These are phyloP conservation scores for Stenichneumon culpator DNA, from an alignment of 2,888 invertebrate genomes.

Conservation along the genomic window DNA sequence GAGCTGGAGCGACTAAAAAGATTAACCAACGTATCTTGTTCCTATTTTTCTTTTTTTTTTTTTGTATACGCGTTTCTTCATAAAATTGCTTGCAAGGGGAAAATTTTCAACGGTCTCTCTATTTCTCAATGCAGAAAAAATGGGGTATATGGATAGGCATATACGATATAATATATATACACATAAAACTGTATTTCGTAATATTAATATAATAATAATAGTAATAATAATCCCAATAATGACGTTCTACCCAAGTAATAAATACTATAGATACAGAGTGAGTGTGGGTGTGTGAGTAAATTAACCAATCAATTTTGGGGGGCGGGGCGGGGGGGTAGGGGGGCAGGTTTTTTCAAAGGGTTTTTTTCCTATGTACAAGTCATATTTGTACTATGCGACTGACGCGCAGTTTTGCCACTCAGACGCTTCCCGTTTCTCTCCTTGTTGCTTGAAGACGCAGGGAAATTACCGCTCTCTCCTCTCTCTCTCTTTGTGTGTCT, in stretches of 20 bases:
- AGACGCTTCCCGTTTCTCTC: conserved; percentile 78
- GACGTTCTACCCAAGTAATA: conserved; percentile 85
- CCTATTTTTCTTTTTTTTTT: neutral
- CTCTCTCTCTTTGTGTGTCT: conserved; percentile 23
- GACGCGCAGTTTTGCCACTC: conserved; percentile 79
- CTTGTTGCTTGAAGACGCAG: conserved; percentile 66
- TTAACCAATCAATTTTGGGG: conserved; percentile 77
- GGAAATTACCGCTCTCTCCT: conserved; percentile 65
- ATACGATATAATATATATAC: conserved; percentile 78
- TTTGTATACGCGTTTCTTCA: neutral
- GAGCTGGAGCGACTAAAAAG: neutral
- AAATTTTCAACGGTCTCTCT: conserved; percentile 28
- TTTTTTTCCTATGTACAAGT: conserved; percentile 83
- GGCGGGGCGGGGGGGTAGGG: conserved; percentile 5
- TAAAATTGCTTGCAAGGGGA: conserved; percentile 52
- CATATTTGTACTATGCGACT: conserved; percentile 85
- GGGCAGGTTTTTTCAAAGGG: conserved; percentile 14
- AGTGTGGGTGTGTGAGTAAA: conserved; percentile 84
- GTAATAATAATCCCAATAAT: conserved; percentile 85
- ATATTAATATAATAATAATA: conserved; percentile 82
- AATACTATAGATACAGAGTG: conserved; percentile 85
- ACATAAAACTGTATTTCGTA: conserved; percentile 85
- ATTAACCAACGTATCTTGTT: neutral
- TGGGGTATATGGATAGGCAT: conserved; percentile 80
- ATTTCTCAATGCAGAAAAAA: conserved; percentile 72